A percentile compares a stretch with the other conserved stretches of the same genome.
These are phyloP conservation scores for Megathymus violae DNA, from an alignment of 1,140 invertebrate species.

Conservation along the genomic window DNA sequence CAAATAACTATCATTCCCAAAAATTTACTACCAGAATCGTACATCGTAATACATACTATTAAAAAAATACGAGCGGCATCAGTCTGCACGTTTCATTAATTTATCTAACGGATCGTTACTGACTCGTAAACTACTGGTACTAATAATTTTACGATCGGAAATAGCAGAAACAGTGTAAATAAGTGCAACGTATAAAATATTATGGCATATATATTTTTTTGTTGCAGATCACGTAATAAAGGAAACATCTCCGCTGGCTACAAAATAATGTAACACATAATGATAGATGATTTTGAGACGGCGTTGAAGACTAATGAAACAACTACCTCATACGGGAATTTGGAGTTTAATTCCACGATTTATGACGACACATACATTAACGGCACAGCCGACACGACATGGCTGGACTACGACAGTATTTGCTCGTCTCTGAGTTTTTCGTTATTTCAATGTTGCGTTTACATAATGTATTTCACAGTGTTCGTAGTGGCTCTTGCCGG, in stretches of 20 bases:
- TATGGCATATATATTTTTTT: background rate
- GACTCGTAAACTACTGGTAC: conserved; percentile 20
- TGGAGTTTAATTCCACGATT: conserved; percentile 25
- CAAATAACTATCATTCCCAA: conserved; percentile 31
- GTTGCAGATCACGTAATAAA: too few relatives aligned
- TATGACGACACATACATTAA: conserved; percentile 5
- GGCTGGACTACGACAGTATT: conserved; percentile 36
- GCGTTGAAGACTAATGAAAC: conserved; percentile 28
- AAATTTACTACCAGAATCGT: conserved; percentile 25
- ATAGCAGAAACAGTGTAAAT: background rate
- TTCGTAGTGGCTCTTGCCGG: conserved; percentile 90
- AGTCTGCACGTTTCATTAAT: conserved; percentile 28
- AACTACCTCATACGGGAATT: conserved; percentile 13
- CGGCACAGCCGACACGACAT: conserved; percentile 33
- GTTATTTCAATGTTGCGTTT: conserved; percentile 87
- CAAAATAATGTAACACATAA: conserved; percentile 42
- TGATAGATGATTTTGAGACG: conserved; percentile 37
- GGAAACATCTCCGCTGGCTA: too few relatives aligned
- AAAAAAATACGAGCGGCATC: conserved; percentile 29
- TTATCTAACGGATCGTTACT: conserved; percentile 19
- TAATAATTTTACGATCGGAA: conserved; percentile 26
- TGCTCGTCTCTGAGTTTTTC: conserved; percentile 38
- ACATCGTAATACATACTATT: conserved; percentile 32
- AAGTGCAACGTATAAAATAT: background rate
- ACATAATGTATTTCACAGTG: conserved; percentile 89